A percentile compares a stretch with the other conserved stretches of the same genome.
Conservation (phyloP, 1,140 invertebrate genomes). For the Penaeus indicus region DNA sequence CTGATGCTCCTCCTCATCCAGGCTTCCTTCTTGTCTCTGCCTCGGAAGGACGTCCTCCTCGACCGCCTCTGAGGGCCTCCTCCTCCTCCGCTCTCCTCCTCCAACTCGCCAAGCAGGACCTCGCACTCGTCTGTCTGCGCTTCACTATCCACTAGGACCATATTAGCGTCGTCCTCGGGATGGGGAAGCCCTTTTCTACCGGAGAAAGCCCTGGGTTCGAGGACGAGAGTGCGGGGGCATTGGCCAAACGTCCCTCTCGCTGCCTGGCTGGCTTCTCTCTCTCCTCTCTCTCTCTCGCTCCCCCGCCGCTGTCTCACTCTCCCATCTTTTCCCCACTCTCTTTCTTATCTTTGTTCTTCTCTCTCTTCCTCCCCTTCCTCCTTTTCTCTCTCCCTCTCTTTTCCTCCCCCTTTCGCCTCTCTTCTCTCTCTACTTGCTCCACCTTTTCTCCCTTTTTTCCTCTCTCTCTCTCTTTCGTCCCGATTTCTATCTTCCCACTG, state of each 20-base stretch:
- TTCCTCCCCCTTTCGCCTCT: background rate
- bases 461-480: background rate
- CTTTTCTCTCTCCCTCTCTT: background rate
- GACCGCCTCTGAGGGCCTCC: background rate
- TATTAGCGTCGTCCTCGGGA: constrained; percentile 28
- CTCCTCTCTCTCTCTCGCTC: too few species aligned
- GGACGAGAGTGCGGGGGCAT: too few species aligned
- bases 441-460: too few species aligned
- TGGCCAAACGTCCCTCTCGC: too few species aligned
- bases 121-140: constrained; percentile 56
- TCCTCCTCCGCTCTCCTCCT: background rate
- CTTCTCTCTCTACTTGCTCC: too few species aligned
- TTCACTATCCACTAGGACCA: constrained; percentile 59
- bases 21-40: constrained; percentile 35
- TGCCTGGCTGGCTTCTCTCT: too few species aligned
- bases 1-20: constrained; percentile 61
- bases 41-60: background rate
- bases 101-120: constrained; percentile 1
- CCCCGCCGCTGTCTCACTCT: too few species aligned
- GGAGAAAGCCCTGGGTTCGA: background rate
- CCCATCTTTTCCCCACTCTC: too few species aligned
- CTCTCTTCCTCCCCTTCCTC: background rate
- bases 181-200: background rate
- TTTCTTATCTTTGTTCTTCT: too few species aligned
- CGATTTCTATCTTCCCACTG: background rate